Evolutionary conservation across 2,113 vertebrate species (phyloP).

Genomic region (Otocyon megalotis): DNA sequence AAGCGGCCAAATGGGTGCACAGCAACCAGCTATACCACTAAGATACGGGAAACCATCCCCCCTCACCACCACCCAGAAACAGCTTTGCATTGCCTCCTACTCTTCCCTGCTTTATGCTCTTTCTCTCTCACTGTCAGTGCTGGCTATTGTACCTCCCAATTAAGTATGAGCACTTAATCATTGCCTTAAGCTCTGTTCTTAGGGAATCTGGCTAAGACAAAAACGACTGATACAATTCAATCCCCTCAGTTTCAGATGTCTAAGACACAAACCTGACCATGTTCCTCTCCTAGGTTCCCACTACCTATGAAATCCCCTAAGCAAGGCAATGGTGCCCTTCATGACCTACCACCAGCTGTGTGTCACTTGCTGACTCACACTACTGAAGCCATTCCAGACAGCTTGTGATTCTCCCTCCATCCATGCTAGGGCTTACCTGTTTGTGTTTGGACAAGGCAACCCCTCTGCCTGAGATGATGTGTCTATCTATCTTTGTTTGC

Average conservation of each 20-base stretch:
- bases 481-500: not conserved
- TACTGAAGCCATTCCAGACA: not conserved
- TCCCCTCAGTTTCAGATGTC: not conserved
- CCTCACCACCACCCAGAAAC: not conserved
- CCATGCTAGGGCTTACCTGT: not conserved
- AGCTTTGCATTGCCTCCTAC: not conserved
- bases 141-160: not conserved
- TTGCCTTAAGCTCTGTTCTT: not conserved
- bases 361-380: not conserved
- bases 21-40: not conserved
- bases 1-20: accelerated
- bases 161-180: not conserved
- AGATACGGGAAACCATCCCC: not conserved
- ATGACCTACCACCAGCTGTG: not conserved
- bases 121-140: not conserved
- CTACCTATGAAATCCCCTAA: not conserved
- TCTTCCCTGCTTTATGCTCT: not conserved
- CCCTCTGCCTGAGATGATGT: not conserved
- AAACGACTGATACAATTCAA: not conserved
- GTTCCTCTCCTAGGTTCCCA: not conserved
- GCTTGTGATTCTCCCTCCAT: not conserved
- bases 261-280: not conserved
- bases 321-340: not conserved
- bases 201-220: not conserved
- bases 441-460: not conserved